Evolutionary conservation across 2,888 invertebrate genomes (phyloP).

Genomic region (Drosophila demipolita): DNA sequence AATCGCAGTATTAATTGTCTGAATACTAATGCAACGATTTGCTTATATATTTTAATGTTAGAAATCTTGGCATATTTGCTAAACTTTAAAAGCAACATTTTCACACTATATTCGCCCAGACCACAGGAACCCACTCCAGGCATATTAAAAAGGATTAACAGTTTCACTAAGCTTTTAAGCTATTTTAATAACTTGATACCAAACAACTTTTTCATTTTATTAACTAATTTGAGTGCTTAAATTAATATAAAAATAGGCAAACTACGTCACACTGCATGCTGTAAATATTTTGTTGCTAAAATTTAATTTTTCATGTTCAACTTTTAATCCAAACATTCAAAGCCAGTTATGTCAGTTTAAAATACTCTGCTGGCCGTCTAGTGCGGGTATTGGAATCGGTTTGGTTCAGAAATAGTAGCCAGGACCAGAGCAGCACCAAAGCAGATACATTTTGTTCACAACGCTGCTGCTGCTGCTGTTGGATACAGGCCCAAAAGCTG

Average conservation of each 20-base stretch:
- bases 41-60: background rate
- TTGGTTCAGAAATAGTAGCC: slow-evolving; percentile 47
- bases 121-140: background rate
- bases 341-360: background rate
- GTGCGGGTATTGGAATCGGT: slow-evolving; percentile 28
- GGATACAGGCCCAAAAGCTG: slow-evolving; percentile 55
- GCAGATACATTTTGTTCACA: slow-evolving; percentile 60
- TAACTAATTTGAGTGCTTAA: background rate
- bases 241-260: background rate
- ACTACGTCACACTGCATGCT: background rate
- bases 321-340: background rate
- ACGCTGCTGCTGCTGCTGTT: slow-evolving; percentile 13
- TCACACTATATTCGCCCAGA: background rate
- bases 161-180: background rate
- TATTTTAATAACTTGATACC: background rate
- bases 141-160: background rate
- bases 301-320: background rate
- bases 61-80: background rate
- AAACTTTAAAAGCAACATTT: background rate
- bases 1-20: background rate
- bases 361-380: slow-evolving; percentile 1
- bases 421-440: slow-evolving; percentile 18
- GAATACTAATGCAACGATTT: background rate
- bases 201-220: background rate
- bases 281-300: background rate